A percentile compares a stretch with the other conserved stretches of the same genome.
These are phyloP conservation scores for Caenorhabditis zanzibari DNA, from an alignment of 2,888 invertebrate species.

Conservation along the genomic window DNA sequence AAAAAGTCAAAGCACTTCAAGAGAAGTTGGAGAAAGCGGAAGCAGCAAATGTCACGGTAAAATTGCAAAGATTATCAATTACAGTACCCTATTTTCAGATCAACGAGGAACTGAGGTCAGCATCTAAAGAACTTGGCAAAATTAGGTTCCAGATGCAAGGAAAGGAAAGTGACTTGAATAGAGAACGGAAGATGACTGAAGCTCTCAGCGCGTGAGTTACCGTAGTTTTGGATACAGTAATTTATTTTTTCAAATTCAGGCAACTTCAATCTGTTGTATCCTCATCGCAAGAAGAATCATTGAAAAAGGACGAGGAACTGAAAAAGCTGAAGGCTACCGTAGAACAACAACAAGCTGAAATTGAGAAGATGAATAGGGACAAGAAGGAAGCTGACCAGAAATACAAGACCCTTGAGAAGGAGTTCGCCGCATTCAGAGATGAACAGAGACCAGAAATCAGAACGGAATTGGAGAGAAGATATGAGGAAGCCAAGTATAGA, in stretches of 20 bases:
- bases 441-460: constrained; percentile 76
- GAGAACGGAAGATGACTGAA: constrained; percentile 68
- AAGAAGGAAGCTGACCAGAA: constrained; percentile 57
- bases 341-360: constrained; percentile 53
- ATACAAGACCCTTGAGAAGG: constrained; percentile 51
- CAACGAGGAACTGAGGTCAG: constrained; percentile 68
- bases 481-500: constrained; percentile 78
- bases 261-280: constrained; percentile 67
- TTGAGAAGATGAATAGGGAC: constrained; percentile 45
- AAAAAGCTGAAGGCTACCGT: constrained; percentile 61
- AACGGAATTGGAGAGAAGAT: constrained; percentile 79
- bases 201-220: constrained; percentile 63
- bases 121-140: constrained; percentile 72
- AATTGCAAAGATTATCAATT: background rate
- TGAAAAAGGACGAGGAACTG: constrained; percentile 55
- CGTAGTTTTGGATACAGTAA: background rate
- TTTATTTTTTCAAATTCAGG: constrained; percentile 33
- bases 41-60: constrained; percentile 33
- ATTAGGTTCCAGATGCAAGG: constrained; percentile 68
- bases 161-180: constrained; percentile 69
- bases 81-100: constrained; percentile 54
- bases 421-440: constrained; percentile 68
- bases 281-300: constrained; percentile 59
- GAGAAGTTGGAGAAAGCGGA: constrained; percentile 55
- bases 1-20: constrained; percentile 58